Base-by-base conservation (phyloP, 2,113 vertebrate species). In the Thomomys bottae region DNA sequence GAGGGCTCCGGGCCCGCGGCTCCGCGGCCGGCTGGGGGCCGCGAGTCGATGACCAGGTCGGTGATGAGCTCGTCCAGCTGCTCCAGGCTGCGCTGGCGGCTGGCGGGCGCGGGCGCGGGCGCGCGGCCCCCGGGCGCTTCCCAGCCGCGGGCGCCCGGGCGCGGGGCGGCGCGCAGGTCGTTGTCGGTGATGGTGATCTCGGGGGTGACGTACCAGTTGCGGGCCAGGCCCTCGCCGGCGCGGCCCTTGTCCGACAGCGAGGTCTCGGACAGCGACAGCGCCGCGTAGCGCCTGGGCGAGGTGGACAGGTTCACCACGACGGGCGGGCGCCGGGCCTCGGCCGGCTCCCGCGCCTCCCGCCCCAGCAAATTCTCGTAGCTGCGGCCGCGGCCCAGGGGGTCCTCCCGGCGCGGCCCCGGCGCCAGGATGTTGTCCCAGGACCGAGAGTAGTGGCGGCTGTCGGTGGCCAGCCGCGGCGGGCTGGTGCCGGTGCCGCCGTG, bases 111-210 rank as follows among this genome's bases (percentile, higher is more conserved):
- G 0, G 92, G 76, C 3, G 76, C 57, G 0, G 90, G 95, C 38
- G 94, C 78, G 3, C 90, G 93, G 36, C 90, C 83, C 0, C 66
- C 82, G 0, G 99, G 96, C 98, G 98, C 84, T 97, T 98, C 92
- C 99, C 99, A 49, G 98, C 98, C 87, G 97, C 97, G 70, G 98
- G 96, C 3, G 84, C 97, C 42, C 96, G 98, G 57, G 98, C 98
- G 95, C 97, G 97, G 97, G 3, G 95, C 96, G 0, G 98, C 95
- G 1, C 98, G 98, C 91, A 99, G 97, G 93, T 99, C 99, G 0
- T 99, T 99, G 97, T 99, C 99, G 0, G 99, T 99, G 96, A 99
- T 99, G 88, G 99, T 99, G 96, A 99, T 99, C 97, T 99, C 99
- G 0, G 99, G 99, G 0, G 99, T 99, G 79, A 99, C 98, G 15